These are phyloP conservation scores for Andrena bucephala DNA, from an alignment of 2,888 invertebrate species.

Conservation along the genomic window DNA sequence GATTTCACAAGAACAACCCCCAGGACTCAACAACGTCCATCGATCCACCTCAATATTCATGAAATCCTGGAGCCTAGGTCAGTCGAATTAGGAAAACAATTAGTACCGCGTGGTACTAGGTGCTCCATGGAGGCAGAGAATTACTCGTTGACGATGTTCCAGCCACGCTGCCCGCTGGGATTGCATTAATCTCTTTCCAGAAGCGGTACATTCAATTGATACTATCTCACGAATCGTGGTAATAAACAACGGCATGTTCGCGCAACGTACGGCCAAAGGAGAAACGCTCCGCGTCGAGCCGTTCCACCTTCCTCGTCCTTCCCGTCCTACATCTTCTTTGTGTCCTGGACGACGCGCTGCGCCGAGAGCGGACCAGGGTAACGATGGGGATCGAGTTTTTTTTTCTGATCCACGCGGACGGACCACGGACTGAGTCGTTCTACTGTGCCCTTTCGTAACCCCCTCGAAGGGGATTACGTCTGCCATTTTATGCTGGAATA, in stretches of 20 bases:
- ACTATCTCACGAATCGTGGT: slow-evolving; percentile 67
- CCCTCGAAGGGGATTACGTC: background rate
- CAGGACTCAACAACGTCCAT: slow-evolving; percentile 1
- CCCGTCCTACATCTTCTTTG: slow-evolving; percentile 56
- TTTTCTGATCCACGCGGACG: background rate
- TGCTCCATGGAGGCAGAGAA: slow-evolving; percentile 24
- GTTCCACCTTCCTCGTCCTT: slow-evolving; percentile 48
- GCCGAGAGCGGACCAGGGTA: slow-evolving; percentile 4
- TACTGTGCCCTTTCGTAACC: slow-evolving; percentile 1
- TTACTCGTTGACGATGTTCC: slow-evolving; percentile 48
- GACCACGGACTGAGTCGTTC: background rate
- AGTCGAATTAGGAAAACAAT: slow-evolving; percentile 73
- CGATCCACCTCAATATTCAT: slow-evolving; percentile 66
- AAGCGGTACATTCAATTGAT: slow-evolving; percentile 70
- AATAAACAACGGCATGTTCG: slow-evolving; percentile 71
- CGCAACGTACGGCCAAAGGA: slow-evolving; percentile 49
- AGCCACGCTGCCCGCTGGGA: slow-evolving; percentile 58
- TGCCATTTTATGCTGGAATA: background rate
- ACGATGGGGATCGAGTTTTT: background rate
- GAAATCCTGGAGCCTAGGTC: slow-evolving; percentile 46
- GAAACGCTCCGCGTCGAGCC: slow-evolving; percentile 40
- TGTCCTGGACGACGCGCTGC: slow-evolving; percentile 34
- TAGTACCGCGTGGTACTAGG: slow-evolving; percentile 53
- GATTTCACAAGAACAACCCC: background rate
- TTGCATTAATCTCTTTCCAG: slow-evolving; percentile 69